Evolutionary conservation across 2,888 invertebrate genomes (phyloP), one percentile per base, ranked within the genome.

Genomic region (Blera fallax): DNA sequence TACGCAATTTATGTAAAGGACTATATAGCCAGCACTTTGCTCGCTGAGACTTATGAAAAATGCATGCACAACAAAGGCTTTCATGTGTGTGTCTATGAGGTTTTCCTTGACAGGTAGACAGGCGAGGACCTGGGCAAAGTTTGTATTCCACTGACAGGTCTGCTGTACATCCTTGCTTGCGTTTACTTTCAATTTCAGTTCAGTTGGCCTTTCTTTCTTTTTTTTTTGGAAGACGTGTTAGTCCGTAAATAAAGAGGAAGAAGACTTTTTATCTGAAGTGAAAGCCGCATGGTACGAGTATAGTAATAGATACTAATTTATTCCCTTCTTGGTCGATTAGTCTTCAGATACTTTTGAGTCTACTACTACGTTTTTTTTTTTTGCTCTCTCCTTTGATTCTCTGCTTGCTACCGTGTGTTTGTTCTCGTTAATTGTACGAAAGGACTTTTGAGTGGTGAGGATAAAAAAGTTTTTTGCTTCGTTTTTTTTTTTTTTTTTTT

Each of bases 361-460:
- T 18, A n/a, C 2, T n/a, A n/a, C n/a, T n/a, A n/a, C 4, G 32
- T 14, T 6, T 54, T 50, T 70, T 7, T 40, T 27, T 16, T 64
- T 18, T 58, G 4, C 43, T 50, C 11, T 34, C n/a, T 52, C 50
- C 45, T 43, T 24, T 10, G 11, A 4, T 40, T 40, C 40, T n/a
- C 18, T 18, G 18, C 37, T 34, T 11, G 27, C 43, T 52, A 34
- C 45, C 21, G 45, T 50, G 18, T 77, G 81, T 67, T 81, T 81
- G 76, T 69, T 77, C 50, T 70, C 54, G 70, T 81, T 85, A 85
- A 85, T 85, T 85, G 81, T 62, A 54, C 76, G 27, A 54, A 54
- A 60, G 54, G 81, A 81, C 76, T 81, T 81, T 65, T 76, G 65
- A 85, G 58, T 72, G 56, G 65, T 65, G 40, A 58, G 72, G 65